These are phyloP conservation scores for Acrocephalus arundinaceus DNA, from an alignment of 2,113 vertebrate genomes.

Conservation along the genomic window DNA sequence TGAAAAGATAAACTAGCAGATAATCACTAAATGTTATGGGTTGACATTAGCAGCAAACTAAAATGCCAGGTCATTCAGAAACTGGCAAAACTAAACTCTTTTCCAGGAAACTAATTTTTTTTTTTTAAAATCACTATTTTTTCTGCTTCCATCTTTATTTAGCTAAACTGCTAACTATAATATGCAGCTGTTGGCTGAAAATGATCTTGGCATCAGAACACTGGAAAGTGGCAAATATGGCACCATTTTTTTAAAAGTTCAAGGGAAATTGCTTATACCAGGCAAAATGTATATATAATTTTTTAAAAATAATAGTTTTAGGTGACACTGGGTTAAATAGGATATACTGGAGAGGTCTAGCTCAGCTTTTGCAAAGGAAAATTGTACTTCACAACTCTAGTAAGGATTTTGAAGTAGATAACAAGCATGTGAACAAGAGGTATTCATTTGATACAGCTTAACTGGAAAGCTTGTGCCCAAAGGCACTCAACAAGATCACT, in stretches of 20 bases:
- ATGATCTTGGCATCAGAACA: constrained; percentile 22
- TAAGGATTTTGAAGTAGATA: background rate
- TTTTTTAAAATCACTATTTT: background rate
- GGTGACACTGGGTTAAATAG: background rate
- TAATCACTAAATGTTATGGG: constrained; percentile 12
- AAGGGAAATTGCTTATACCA: constrained; percentile 7
- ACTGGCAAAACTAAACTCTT: background rate
- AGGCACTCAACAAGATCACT: background rate
- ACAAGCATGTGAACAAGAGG: background rate
- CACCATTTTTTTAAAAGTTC: background rate
- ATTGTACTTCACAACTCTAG: background rate
- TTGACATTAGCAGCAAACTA: constrained; percentile 1
- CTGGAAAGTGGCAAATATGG: constrained; percentile 1
- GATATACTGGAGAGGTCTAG: background rate
- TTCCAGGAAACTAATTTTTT: background rate
- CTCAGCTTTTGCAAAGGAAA: background rate
- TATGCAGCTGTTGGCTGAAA: background rate
- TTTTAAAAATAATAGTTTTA: background rate
- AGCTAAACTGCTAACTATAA: background rate
- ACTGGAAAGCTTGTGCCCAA: background rate
- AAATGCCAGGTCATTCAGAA: constrained; percentile 29
- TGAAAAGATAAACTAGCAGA: constrained; percentile 16
- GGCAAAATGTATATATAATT: background rate
- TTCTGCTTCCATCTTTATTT: background rate
- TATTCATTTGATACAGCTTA: background rate